These are phyloP conservation scores for Cinclus cinclus DNA, from an alignment of 2,113 vertebrate species.

Conservation along the genomic window DNA sequence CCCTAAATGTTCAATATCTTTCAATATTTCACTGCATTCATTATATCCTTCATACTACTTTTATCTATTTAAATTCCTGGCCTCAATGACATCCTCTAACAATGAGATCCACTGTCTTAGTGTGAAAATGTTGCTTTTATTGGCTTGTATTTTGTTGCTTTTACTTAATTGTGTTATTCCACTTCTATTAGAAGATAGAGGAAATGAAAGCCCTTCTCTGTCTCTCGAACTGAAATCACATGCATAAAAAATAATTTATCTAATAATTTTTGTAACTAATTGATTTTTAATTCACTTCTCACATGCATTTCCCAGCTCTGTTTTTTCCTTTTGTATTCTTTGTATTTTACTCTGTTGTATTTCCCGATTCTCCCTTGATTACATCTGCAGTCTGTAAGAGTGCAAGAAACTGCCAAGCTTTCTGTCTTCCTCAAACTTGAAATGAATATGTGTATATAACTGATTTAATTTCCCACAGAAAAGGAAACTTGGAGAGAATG, in stretches of 20 bases:
- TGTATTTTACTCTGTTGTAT: neutral
- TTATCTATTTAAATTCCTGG: neutral
- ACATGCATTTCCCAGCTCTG: neutral
- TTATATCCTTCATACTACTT: neutral
- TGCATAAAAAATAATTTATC: neutral
- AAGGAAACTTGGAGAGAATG: slow-evolving; percentile 71
- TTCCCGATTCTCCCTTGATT: neutral
- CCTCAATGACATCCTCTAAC: neutral
- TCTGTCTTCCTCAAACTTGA: neutral
- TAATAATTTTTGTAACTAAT: neutral
- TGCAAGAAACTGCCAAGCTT: neutral
- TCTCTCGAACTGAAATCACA: neutral
- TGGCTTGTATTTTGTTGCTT: neutral
- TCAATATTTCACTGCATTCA: neutral
- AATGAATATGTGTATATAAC: neutral
- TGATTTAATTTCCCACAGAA: slow-evolving; percentile 68
- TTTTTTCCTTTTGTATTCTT: neutral
- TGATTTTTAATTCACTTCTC: neutral
- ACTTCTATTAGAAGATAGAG: neutral
- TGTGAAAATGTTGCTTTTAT: neutral
- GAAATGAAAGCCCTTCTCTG: neutral
- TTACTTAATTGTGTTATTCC: neutral
- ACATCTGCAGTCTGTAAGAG: neutral
- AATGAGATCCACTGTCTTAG: neutral
- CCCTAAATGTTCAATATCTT: neutral